A percentile compares a stretch with the other conserved stretches of the same genome.
Evolutionary conservation across 2,888 invertebrate species (phyloP).

Genomic region (Aplocera efformata): DNA sequence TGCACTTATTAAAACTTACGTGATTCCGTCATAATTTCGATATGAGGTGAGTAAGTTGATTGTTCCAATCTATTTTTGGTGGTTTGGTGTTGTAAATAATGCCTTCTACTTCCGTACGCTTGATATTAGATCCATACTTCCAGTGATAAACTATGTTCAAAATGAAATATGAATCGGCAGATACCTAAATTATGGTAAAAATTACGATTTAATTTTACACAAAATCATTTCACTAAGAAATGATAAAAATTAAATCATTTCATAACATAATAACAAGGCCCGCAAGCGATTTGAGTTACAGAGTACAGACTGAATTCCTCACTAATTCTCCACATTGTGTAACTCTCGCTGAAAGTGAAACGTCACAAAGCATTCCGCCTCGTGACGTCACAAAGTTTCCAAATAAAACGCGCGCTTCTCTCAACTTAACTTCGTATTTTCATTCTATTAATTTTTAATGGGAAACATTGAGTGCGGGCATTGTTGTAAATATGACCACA

Average conservation of each 20-base stretch:
- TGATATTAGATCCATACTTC: too few species aligned
- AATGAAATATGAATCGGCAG: too few species aligned
- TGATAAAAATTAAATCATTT: background rate
- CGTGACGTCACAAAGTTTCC: conserved; percentile 27
- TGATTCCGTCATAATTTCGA: too few species aligned
- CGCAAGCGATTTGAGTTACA: background rate
- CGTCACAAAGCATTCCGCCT: conserved; percentile 28
- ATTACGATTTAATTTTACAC: too few species aligned
- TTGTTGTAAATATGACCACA: conserved; percentile 61
- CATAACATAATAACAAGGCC: background rate
- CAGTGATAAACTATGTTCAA: too few species aligned
- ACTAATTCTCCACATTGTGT: conserved; percentile 37
- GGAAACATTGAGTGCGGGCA: conserved; percentile 59
- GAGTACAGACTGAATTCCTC: conserved; percentile 18
- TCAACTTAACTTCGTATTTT: conserved; percentile 42
- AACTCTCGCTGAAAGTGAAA: conserved; percentile 26
- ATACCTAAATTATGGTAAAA: too few species aligned
- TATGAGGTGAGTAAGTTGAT: too few species aligned
- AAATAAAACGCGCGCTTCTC: conserved; percentile 28
- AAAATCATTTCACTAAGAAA: too few species aligned
- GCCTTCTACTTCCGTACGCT: too few species aligned
- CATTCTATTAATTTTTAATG: conserved; percentile 64
- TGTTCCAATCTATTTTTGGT: too few species aligned
- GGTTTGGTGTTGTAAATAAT: too few species aligned
- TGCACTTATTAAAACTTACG: too few species aligned